Evolutionary conservation across 1,140 invertebrate species (phyloP).

Genomic region (Epicauta chinensis): DNA sequence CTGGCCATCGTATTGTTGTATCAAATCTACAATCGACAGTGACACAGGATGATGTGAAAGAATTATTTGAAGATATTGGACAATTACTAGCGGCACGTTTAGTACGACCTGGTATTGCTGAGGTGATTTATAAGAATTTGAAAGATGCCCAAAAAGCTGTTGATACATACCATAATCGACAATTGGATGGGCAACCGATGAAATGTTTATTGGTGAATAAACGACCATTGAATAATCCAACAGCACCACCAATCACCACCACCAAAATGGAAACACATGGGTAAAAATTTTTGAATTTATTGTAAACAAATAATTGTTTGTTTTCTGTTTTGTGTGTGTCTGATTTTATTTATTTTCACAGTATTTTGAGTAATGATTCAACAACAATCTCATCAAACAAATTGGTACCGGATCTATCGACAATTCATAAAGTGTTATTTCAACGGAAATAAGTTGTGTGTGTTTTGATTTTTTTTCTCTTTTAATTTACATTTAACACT

Average conservation of each 20-base stretch:
- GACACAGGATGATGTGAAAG: conserved; percentile 83
- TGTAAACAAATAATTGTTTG: conserved; percentile 5
- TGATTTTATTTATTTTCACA: conserved; percentile 14
- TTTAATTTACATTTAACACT: background rate
- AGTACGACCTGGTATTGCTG: conserved; percentile 78
- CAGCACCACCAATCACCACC: conserved; percentile 45
- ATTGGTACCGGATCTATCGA: conserved; percentile 39
- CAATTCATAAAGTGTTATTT: conserved; percentile 43
- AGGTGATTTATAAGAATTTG: conserved; percentile 80
- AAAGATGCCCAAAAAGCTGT: conserved; percentile 84
- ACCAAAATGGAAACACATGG: conserved; percentile 28
- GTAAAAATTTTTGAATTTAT: conserved; percentile 10
- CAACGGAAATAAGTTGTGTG: conserved; percentile 31
- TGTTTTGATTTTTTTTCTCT: background rate
- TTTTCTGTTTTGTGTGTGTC: conserved; percentile 10
- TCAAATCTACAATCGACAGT: conserved; percentile 82
- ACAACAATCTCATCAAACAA: conserved; percentile 30
- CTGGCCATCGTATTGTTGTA: conserved; percentile 73
- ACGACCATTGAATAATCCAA: conserved; percentile 54
- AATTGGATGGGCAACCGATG: conserved; percentile 81
- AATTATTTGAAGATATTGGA: conserved; percentile 89
- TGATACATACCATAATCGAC: conserved; percentile 85
- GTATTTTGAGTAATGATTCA: conserved; percentile 4
- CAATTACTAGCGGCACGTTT: conserved; percentile 74
- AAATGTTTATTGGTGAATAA: conserved; percentile 72